Base-by-base conservation (phyloP, 1,140 invertebrate species). In the Colletes gigas region DNA sequence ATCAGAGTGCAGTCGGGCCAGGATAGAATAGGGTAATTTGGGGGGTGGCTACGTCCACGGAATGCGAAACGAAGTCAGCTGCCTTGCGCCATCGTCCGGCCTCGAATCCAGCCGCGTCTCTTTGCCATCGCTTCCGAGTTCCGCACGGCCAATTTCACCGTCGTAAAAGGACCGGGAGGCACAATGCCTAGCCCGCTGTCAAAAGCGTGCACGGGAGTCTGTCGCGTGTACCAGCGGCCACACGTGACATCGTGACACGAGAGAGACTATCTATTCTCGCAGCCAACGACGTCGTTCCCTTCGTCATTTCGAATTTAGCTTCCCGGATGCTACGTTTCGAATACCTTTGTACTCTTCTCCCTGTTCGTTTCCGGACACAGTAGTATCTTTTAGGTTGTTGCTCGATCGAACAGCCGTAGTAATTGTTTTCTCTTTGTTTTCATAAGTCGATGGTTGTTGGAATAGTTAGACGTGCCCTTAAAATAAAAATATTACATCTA, bases 1-100 rank as follows among this genome's bases (percentile, higher is more conserved):
- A 82, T 86, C 86, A 77, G 83, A 87, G 65, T 84, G 84, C 83
- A 84, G 70, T 66, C 72, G 68, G 65, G 66, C 76, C 60, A 67
- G 60, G 67, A 68, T 78, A 88, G 86, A 87, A 88, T 88, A 88
- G 86, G 86, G 83, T 88, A 88, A 88, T 88, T 88, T 88, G 82
- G 86, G 30, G 84, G 83, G 86, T 88, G 78, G 81, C 52, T 88
- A 88, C 86, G 86, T 81, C 66, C 41, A 52, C 54, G 77, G 86
- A 88, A 88, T 88, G 70, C 81, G 75, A 71, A 88, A 88, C 80
- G 76, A 83, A 59, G 72, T 8, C 44, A 66, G 52, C 71, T 19
- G 79, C 50, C 57, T 17, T 66, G 59, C 55, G 50, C 52, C 60
- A 60, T 54, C 60, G 68, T 73, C 41, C 62, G 59, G 52, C 12